Conservation (phyloP, 2,113 vertebrate genomes). For the Perognathus longimembris region DNA sequence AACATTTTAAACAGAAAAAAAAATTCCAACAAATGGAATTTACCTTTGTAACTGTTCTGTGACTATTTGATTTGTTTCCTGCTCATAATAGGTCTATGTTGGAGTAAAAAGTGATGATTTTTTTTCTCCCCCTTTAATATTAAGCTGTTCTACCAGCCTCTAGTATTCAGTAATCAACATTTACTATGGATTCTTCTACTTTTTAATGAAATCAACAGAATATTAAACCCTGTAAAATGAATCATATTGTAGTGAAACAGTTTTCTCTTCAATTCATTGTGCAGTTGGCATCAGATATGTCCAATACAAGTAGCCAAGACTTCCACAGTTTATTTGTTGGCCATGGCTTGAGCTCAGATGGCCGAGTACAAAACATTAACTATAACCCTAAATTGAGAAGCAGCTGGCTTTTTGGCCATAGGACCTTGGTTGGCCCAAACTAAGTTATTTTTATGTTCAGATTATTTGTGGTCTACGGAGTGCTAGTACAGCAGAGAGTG, state of each 20-base stretch:
- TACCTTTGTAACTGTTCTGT: slow-evolving; percentile 36
- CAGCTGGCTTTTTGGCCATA: background rate
- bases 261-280: background rate
- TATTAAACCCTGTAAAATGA: background rate
- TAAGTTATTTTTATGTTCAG: slow-evolving; percentile 6
- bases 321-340: background rate
- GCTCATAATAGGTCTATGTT: background rate
- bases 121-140: slow-evolving; percentile 1
- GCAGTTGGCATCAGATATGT: background rate
- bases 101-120: background rate
- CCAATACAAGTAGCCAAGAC: background rate
- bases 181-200: slow-evolving; percentile 3
- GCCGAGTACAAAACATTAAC: background rate
- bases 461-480: background rate
- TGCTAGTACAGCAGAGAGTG: background rate
- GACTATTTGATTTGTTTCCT: background rate
- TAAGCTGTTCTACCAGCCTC: background rate
- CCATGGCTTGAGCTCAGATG: background rate
- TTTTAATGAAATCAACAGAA: slow-evolving; percentile 28
- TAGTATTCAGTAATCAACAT: slow-evolving; percentile 26
- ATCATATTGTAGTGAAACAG: background rate
- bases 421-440: background rate
- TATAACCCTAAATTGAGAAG: background rate
- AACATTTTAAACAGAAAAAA: slow-evolving; percentile 22
- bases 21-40: slow-evolving; percentile 22